A percentile compares a stretch with the other conserved stretches of the same genome.
phyloP scores from a whole-genome alignment of 92 coral and sea anemone genomes.

The Porites lobata region DNA sequence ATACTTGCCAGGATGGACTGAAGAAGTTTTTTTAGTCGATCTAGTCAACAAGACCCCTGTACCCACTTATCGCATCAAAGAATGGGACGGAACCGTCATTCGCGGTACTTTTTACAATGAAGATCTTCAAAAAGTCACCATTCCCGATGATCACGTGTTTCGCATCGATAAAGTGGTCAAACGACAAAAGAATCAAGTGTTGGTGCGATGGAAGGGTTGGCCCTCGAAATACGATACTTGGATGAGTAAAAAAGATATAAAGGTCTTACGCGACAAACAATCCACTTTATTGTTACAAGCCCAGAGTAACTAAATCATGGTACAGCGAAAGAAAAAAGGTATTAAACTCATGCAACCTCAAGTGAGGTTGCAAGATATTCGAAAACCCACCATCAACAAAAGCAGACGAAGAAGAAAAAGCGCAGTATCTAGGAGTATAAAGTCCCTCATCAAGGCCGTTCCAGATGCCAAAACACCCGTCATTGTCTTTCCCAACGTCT shows the following conservation, averaged over 20 bases:
- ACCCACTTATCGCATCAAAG: constrained; percentile 24
- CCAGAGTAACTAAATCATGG: no score
- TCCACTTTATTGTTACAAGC: no score
- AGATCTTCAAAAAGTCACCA: constrained; percentile 40
- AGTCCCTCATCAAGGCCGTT: no score
- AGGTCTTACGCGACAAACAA: background rate
- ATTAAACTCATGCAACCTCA: no score
- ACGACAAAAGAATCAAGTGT: background rate
- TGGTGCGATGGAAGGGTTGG: background rate
- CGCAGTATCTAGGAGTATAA: no score
- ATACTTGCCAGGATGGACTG: constrained; percentile 55
- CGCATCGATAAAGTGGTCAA: constrained; percentile 42
- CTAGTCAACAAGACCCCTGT: constrained; percentile 1
- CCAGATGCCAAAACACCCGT: no score
- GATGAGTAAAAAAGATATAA: background rate
- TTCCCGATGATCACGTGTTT: constrained; percentile 12
- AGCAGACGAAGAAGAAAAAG: no score
- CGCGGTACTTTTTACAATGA: constrained; percentile 44
- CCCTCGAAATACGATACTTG: background rate
- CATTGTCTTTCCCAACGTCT: no score
- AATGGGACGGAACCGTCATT: constrained; percentile 32
- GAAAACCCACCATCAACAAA: no score
- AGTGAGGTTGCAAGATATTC: no score
- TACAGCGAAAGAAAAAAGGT: no score
- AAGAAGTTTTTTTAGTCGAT: constrained; percentile 56